phyloP scores from a whole-genome alignment of 92 coral and sea anemone species.

The Palythoa heliodiscus region DNA sequence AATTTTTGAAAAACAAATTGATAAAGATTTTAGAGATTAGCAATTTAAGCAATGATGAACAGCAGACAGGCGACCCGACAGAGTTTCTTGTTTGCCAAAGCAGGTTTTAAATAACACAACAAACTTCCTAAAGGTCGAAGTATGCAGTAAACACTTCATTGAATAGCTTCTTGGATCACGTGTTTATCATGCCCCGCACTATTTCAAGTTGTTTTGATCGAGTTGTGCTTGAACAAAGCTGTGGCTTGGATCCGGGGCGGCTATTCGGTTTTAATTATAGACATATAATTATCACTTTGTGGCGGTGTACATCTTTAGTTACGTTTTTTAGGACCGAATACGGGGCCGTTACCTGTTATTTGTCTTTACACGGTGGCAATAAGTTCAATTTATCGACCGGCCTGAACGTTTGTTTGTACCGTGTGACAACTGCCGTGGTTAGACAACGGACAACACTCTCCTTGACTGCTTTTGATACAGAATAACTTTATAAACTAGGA shows the following conservation, averaged over 20 bases:
- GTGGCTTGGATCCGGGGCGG: slow-evolving; percentile 39
- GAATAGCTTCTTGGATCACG: slow-evolving; percentile 20
- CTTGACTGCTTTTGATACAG: neutral
- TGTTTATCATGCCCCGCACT: slow-evolving; percentile 14
- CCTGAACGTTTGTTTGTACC: neutral
- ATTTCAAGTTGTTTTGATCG: slow-evolving; percentile 40
- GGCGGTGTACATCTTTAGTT: neutral
- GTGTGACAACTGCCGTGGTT: neutral
- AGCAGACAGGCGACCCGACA: neutral
- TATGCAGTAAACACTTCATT: slow-evolving; percentile 18
- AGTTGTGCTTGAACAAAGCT: slow-evolving; percentile 35
- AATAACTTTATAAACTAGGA: neutral
- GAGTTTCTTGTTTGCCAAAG: neutral
- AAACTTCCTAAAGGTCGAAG: slow-evolving; percentile 15
- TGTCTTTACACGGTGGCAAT: neutral
- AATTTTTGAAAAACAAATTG: neutral
- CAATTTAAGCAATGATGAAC: neutral
- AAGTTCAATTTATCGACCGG: neutral
- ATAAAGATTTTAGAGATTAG: neutral
- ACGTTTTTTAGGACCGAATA: neutral
- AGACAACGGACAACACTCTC: neutral
- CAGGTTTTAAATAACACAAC: slow-evolving; percentile 6
- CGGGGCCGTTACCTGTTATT: slow-evolving; percentile 2
- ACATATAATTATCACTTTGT: slow-evolving; percentile 25
- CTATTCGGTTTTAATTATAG: slow-evolving; percentile 27